phyloP scores from a whole-genome alignment of 1,140 invertebrate species.

The Leptestheria dahalacensis region DNA sequence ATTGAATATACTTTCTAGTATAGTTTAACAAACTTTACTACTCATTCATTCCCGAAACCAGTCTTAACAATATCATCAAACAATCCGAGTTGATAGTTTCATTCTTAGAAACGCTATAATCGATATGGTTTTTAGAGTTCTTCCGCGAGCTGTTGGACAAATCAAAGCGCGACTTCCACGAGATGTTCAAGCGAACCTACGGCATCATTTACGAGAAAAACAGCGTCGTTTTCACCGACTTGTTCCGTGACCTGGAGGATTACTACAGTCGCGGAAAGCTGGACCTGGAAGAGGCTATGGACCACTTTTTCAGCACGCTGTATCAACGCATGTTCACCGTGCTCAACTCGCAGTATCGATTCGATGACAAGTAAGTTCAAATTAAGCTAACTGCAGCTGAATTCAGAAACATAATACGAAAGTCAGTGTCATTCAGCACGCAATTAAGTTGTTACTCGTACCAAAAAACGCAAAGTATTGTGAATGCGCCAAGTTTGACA shows the following conservation, averaged over 20 bases:
- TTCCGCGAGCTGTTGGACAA: conserved; percentile 67
- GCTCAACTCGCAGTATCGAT: conserved; percentile 74
- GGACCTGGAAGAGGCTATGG: conserved; percentile 69
- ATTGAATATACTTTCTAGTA: too few species aligned
- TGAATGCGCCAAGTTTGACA: too few species aligned
- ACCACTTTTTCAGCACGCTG: conserved; percentile 80
- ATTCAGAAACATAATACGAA: too few species aligned
- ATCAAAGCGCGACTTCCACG: conserved; percentile 71
- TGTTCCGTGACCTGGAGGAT: conserved; percentile 76
- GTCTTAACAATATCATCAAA: too few species aligned
- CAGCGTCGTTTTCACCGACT: conserved; percentile 74
- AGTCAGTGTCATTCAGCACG: too few species aligned
- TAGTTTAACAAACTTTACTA: too few species aligned
- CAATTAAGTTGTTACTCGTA: too few species aligned
- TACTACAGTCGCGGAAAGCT: conserved; percentile 73
- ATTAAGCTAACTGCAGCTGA: too few species aligned
- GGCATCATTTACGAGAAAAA: conserved; percentile 90
- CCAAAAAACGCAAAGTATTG: too few species aligned
- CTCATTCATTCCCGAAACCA: too few species aligned
- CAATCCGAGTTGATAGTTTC: too few species aligned
- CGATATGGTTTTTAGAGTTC: conserved; percentile 49
- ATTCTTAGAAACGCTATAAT: too few species aligned
- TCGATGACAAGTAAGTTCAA: conserved; percentile 69
- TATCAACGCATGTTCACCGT: conserved; percentile 95
- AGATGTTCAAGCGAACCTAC: conserved; percentile 89